Evolutionary conservation across 2,113 vertebrate genomes (phyloP).

Genomic region (Butorides virescens): DNA sequence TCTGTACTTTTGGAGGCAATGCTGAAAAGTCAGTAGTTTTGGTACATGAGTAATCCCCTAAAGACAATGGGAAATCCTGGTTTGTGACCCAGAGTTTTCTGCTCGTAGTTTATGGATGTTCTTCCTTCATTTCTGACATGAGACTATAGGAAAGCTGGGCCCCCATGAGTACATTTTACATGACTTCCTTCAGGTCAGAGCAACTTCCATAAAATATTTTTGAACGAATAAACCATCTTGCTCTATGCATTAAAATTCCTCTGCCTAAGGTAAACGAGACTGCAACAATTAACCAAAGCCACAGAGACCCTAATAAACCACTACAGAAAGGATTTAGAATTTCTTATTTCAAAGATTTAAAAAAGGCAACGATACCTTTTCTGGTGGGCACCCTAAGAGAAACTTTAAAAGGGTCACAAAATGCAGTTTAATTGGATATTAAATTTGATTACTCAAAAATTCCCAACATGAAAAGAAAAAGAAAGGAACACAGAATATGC

Average conservation of each 20-base stretch:
- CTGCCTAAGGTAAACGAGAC: background rate
- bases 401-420: constrained; percentile 5
- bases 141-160: constrained; percentile 33
- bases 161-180: constrained; percentile 48
- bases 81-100: constrained; percentile 44
- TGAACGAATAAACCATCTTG: constrained; percentile 58
- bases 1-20: background rate
- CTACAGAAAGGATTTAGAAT: background rate
- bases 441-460: constrained; percentile 4
- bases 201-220: constrained; percentile 56
- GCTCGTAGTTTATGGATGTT: constrained; percentile 37
- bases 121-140: constrained; percentile 50
- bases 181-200: constrained; percentile 41
- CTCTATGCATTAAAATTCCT: constrained; percentile 62
- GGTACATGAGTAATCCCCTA: background rate
- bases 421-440: background rate
- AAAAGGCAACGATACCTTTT: background rate
- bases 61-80: background rate
- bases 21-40: background rate
- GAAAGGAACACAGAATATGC: background rate
- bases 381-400: background rate
- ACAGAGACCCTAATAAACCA: constrained; percentile 19
- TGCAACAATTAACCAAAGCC: constrained; percentile 58
- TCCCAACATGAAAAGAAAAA: background rate
- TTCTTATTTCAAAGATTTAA: background rate